These are phyloP conservation scores for Porites rus DNA, from an alignment of 92 coral and sea anemone species.

Conservation along the genomic window DNA sequence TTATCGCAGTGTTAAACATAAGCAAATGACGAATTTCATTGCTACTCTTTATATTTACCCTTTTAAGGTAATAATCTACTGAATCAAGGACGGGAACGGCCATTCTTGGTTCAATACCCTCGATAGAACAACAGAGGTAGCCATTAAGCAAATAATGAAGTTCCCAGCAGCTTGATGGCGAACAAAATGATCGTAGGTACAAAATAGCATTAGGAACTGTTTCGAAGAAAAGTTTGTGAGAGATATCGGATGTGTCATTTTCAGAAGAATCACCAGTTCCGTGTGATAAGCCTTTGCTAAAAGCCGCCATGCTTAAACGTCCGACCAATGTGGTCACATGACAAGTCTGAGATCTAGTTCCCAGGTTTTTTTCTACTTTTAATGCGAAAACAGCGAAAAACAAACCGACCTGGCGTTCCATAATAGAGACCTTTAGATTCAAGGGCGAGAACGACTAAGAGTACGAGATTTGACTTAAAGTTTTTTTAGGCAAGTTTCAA, in stretches of 20 bases:
- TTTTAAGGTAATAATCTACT: not conserved
- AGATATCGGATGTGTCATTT: not conserved
- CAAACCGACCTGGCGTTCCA: no score
- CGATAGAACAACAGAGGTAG: conserved; percentile 2
- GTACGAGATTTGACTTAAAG: not conserved
- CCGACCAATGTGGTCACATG: not conserved
- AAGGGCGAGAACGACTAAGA: no score
- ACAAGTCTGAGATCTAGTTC: not conserved
- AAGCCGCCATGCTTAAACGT: not conserved
- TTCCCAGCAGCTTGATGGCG: conserved; percentile 23
- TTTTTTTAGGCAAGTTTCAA: not conserved
- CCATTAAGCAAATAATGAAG: conserved; percentile 26
- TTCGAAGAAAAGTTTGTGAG: conserved; percentile 6
- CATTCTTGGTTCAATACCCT: not conserved
- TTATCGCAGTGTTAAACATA: not conserved
- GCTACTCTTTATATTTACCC: not conserved
- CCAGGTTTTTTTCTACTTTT: conserved; percentile 2
- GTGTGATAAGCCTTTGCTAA: not conserved
- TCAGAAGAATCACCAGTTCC: not conserved
- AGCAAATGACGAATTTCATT: conserved; percentile 1
- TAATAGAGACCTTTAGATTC: no score
- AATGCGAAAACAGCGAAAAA: not conserved
- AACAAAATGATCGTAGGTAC: conserved; percentile 25
- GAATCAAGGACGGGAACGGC: conserved; percentile 25
- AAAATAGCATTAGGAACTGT: conserved; percentile 6